A percentile compares a stretch with the other conserved stretches of the same genome.
Evolutionary conservation across 2,113 vertebrate genomes (phyloP).

Genomic region (Nothoprocta pentlandii): DNA sequence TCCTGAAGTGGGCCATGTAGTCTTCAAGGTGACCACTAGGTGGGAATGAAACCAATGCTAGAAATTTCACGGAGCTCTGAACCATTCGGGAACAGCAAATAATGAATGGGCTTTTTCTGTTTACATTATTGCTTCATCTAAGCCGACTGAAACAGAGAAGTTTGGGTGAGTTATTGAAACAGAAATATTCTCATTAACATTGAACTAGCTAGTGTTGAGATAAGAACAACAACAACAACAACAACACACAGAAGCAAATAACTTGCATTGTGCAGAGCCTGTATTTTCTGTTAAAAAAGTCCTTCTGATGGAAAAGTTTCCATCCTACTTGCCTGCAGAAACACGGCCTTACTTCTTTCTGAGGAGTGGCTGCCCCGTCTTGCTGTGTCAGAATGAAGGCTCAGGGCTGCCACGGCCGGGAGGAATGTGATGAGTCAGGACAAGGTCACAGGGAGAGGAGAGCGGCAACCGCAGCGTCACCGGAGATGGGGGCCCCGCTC

Average conservation of each 20-base stretch:
- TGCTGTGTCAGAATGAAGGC: background rate
- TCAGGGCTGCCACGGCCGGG: background rate
- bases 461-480: fast-evolving
- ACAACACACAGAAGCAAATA: background rate
- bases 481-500: background rate
- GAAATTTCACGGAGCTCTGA: fast-evolving
- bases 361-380: background rate
- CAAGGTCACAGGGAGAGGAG: background rate
- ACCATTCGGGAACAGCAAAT: fast-evolving
- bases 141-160: background rate
- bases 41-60: background rate
- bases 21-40: constrained; percentile 1
- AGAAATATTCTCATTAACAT: background rate
- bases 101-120: fast-evolving
- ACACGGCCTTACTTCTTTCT: background rate
- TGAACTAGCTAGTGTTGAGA: background rate
- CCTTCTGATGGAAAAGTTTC: background rate
- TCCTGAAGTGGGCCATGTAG: background rate
- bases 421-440: background rate
- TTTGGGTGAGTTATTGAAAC: fast-evolving
- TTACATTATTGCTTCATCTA: background rate
- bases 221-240: background rate
- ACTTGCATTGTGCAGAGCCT: background rate
- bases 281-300: background rate
- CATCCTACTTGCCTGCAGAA: background rate